Evolutionary conservation across 2,113 vertebrate genomes (phyloP), one percentile per base, ranked within the genome.

Genomic region (Alosa alosa): DNA sequence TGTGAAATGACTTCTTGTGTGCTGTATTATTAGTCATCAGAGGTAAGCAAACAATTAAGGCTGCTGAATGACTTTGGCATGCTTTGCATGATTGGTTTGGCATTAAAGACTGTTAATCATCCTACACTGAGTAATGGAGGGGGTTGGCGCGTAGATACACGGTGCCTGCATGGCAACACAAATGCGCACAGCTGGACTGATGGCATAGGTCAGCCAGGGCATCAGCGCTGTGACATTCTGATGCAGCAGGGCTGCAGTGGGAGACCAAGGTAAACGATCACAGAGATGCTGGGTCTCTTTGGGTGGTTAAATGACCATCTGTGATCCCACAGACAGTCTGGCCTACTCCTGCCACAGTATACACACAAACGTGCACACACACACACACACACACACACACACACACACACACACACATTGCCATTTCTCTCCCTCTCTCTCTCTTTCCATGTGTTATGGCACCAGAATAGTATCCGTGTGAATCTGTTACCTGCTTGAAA

Each of bases 281-380:
- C 91, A 86, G 89, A 94, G 91, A 93, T 50, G 57, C 88, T 45
- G 90, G 39, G 85, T 93, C 94, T 92, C 94, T 88, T 90, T 89
- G 46, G 94, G 95, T 92, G 93, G 93, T 92, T 96, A 96, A 96
- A 94, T 39, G 94, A 87, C 95, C 94, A 96, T 96, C 95, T 96
- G 95, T 93, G 94, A 93, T 94, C 90, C 84, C 83, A 84, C 88
- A 90, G 86, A 88, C 90, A 86, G 88, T 86, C 92, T 93, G 92
- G 90, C 91, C 88, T 39, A 0, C 83, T 86, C 68, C 47, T 49
- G 68, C 64, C 60, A 50, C 72, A 15, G 13, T 17, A 39, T 4
- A 36, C n/a, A 64, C 64, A 72, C 64, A 72, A 25, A 72, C 64
- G 11, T 44, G 41, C 4, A n/a, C n/a, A n/a, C n/a, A n/a, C n/a